Evolutionary conservation across 2,113 vertebrate species (phyloP), one percentile per base, ranked within the genome.

Genomic region (Cyanoliseus patagonus): DNA sequence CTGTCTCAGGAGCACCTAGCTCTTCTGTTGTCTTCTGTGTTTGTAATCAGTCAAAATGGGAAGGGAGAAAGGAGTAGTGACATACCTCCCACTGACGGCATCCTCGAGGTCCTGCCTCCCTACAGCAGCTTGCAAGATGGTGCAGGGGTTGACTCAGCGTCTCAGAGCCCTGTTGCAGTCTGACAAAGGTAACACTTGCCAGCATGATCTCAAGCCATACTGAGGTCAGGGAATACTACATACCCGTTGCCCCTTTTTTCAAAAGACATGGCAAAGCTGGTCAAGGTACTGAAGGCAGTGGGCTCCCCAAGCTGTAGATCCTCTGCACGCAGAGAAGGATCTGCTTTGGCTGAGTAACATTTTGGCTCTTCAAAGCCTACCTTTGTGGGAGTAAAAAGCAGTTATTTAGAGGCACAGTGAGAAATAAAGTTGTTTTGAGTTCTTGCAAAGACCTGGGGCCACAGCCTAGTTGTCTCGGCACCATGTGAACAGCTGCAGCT

Each of bases 51-150:
- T 17, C 23, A 64, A 39, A 79, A 74, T 5, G 3, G 10, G 11
- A 51, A 69, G 28, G 6, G 30, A 7, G 23, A 59, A 80, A 52
- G 51, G 2, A 44, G 2, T 12, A 35, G 37, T 28, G 13, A 46
- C 6, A 5, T 27, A 33, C 5, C 20, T 62, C 10, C 1, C 7
- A 27, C 5, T 9, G 8, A n/a, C 1, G 1, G 25, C 28, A 33
- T 25, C 20, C 25, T 77, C 37, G 0, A 3, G 18, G 17, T 7
- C 11, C 11, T 70, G 7, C 9, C 9, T 51, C n/a, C 15, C 17
- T 25, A 16, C 23, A 61, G 24, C 24, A 70, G 15, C 23, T 28
- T 1, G 1, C 4, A 41, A 18, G 4, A 35, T 17, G 37, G 9
- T 17, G 7, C 17, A 33, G 24, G 7, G 24, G 33, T 46, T 19